These are phyloP conservation scores for Carcharodon carcharias DNA, from an alignment of 2,797 vertebrate genomes.

Conservation along the genomic window DNA sequence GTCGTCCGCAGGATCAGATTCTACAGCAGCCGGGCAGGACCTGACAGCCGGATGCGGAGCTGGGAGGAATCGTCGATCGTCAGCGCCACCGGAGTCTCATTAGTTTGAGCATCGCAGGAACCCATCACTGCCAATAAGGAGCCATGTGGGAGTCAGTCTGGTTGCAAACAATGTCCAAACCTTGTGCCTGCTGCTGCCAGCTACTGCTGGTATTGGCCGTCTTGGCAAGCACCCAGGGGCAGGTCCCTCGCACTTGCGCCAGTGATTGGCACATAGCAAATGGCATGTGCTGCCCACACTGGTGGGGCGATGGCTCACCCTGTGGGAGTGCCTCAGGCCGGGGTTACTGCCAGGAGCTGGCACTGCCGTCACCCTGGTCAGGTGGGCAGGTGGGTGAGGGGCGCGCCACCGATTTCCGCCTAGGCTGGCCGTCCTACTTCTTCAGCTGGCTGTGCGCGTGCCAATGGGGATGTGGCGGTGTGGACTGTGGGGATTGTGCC, in stretches of 20 bases:
- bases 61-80: no score
- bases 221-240: neutral
- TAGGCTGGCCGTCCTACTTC: neutral
- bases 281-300: neutral
- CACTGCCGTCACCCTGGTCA: neutral
- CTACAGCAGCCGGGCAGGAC: no score
- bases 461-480: neutral
- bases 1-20: no score
- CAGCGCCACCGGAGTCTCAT: no score
- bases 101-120: no score
- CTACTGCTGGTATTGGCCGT: no score
- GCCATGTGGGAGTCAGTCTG: no score
- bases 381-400: neutral
- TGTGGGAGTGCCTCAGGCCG: neutral
- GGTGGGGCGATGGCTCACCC: neutral
- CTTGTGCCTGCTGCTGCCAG: no score
- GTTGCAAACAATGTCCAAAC: no score
- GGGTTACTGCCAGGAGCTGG: neutral
- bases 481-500: neutral
- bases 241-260: neutral
- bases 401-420: neutral
- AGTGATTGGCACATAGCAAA: neutral
- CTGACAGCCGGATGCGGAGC: no score
- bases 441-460: neutral
- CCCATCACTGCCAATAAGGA: no score